Conservation (phyloP, 2,888 invertebrate genomes). For the Drosophila dives region DNA sequence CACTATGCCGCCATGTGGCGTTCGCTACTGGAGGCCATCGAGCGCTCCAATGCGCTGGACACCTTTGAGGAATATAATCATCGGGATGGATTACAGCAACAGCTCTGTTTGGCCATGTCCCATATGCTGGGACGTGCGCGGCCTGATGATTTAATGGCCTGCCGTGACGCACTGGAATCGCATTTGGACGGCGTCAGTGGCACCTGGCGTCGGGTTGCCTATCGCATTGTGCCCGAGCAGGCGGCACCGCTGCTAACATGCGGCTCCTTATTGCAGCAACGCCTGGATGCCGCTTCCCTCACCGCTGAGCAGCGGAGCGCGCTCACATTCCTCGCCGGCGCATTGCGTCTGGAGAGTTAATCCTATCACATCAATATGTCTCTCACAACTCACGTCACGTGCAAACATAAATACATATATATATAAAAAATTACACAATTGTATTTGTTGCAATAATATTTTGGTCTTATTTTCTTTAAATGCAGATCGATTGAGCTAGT, state of each 20-base stretch:
- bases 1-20: constrained; percentile 89
- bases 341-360: constrained; percentile 58
- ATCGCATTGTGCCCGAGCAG: constrained; percentile 83
- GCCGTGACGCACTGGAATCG: constrained; percentile 82
- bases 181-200: constrained; percentile 74
- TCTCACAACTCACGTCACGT: background rate
- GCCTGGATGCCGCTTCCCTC: constrained; percentile 29
- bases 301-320: constrained; percentile 54
- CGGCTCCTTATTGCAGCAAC: constrained; percentile 61
- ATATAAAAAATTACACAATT: background rate
- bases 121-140: constrained; percentile 88
- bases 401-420: background rate
- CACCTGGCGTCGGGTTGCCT: constrained; percentile 83
- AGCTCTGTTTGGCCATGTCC: constrained; percentile 91
- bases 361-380: background rate
- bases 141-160: constrained; percentile 86
- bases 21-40: constrained; percentile 90
- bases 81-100: constrained; percentile 93
- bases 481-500: background rate
- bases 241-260: constrained; percentile 80
- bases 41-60: constrained; percentile 91
- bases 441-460: background rate
- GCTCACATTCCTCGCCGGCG: constrained; percentile 43
- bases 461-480: background rate
- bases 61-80: constrained; percentile 95